Conservation (phyloP, 2,113 vertebrate species). For the Rhegmatorhina hoffmannsi region DNA sequence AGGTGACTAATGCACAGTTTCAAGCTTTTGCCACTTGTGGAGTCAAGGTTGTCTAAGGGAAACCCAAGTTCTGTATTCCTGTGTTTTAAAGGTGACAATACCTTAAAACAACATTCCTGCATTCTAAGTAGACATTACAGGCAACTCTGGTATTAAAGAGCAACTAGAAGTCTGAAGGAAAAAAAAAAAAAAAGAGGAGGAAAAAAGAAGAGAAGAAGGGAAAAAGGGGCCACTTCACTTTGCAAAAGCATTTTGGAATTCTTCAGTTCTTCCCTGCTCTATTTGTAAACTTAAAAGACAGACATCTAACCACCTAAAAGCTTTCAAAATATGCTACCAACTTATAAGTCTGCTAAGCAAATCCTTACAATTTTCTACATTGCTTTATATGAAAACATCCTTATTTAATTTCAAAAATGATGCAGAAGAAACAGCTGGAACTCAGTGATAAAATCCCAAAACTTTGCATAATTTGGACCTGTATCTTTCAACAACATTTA, state of each 20-base stretch:
- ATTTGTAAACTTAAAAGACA: not conserved
- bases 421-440: not conserved
- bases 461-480: not conserved
- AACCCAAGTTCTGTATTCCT: not conserved
- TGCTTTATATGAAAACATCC: not conserved
- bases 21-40: not conserved
- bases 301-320: not conserved
- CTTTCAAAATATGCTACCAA: not conserved
- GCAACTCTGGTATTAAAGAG: not conserved
- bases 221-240: not conserved
- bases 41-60: not conserved
- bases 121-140: not conserved
- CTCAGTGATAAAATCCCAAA: not conserved
- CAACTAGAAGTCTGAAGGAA: not conserved
- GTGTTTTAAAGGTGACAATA: slow-evolving; percentile 15
- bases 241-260: not conserved
- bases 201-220: not conserved
- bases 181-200: not conserved
- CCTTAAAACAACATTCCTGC: not conserved
- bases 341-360: not conserved
- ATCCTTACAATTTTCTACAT: not conserved
- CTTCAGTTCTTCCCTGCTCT: not conserved
- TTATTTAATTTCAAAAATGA: not conserved
- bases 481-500: not conserved
- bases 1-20: not conserved